Base-by-base conservation (phyloP, 2,888 invertebrate species). In the Eupithecia vulgata region DNA sequence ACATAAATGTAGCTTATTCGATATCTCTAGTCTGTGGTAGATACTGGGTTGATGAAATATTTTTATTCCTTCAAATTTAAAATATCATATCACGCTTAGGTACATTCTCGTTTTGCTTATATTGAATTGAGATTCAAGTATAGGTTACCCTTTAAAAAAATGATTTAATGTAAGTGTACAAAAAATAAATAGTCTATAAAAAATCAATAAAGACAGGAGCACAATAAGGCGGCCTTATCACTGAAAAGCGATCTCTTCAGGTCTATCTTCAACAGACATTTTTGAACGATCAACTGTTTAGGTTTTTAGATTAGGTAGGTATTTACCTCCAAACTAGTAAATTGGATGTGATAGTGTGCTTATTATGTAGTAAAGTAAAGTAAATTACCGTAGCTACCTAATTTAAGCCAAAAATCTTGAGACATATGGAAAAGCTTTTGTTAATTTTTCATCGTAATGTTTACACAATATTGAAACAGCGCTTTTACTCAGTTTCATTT, bases 401-500 rank as follows among this genome's bases (percentile, higher is more conserved):
- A 3, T 15, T 21, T 52, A 21, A 57, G 5, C 25, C 3, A 25
- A 1, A 13, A 5, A 25, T 57, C 5, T 57, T 21, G 21, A 2
- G 21, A 21, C 1, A 13, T 12, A 57, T 57, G n/a, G 12, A 4
- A 21, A 57, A 57, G 25, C 10, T 57, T 52, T 57, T 57, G 21
- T 57, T 5, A 57, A 25, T 57, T 12, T 21, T 57, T 21, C 52
- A 3, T 52, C 52, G 1, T 21, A 21, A 21, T 52, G 12, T 21
- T 48, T 61, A 61, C 30, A 30, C 12, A 61, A 34, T 34, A 17
- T 34, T 61, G 35, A 62, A 62, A 62, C 7, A 12, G n/a, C 30
- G 7, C 17, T 62, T 62, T 35, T 62, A 37, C 48, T 52, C 52
- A 40, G 21, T 64, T 40, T 65, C 37, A 40, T 35, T 65, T 25